Percentiles rank a stretch among this genome's conserved stretches.
Conservation (phyloP, 2,797 vertebrate genomes). For the Rhinoraja longicauda region DNA sequence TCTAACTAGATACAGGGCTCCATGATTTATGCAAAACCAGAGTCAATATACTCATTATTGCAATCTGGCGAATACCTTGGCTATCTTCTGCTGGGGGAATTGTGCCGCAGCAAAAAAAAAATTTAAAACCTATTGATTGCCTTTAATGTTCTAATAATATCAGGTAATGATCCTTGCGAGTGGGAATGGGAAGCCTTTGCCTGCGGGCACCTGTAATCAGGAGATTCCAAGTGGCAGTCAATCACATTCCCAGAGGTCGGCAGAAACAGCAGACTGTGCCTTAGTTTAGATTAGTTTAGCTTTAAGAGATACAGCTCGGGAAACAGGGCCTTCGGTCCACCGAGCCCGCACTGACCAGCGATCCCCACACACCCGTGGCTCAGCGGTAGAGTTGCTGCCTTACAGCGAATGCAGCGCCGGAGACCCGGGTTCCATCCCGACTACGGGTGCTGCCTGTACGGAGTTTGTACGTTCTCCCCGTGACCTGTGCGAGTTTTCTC, state of each 20-base stretch:
- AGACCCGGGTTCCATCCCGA: too few species aligned
- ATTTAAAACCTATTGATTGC: conserved; percentile 35
- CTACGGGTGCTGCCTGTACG: too few species aligned
- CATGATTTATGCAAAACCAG: conserved; percentile 22
- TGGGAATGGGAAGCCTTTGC: neutral
- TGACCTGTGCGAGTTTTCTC: too few species aligned
- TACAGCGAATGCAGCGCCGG: too few species aligned
- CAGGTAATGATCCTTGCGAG: conserved; percentile 29
- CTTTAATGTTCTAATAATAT: conserved; percentile 38
- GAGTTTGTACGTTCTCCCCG: too few species aligned
- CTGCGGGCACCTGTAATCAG: conserved; percentile 14
- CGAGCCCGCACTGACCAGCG: too few species aligned
- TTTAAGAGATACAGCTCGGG: too few species aligned
- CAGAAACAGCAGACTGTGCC: neutral
- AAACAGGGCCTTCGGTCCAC: too few species aligned
- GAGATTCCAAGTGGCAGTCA: conserved; percentile 12
- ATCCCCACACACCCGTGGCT: too few species aligned
- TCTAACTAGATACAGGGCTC: conserved; percentile 31
- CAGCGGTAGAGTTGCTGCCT: too few species aligned
- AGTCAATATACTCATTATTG: conserved; percentile 35
- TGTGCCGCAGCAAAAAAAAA: conserved; percentile 19
- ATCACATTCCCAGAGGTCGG: conserved; percentile 30
- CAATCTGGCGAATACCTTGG: conserved; percentile 5
- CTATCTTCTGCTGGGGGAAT: conserved; percentile 37
- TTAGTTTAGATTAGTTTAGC: too few species aligned